Conservation (phyloP, 2,113 vertebrate genomes). For the Bubo scandiacus region DNA sequence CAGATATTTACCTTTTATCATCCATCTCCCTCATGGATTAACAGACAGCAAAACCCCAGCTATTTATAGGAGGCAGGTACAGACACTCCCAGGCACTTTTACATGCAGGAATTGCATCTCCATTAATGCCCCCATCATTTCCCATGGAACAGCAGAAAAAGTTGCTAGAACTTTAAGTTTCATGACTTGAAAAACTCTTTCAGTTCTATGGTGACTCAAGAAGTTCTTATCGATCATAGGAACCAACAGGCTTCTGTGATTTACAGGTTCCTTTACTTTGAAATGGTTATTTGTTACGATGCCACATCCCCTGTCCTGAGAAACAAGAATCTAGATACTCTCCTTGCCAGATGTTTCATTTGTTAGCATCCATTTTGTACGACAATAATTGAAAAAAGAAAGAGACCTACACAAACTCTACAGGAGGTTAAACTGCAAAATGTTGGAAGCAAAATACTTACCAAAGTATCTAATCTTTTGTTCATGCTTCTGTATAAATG, state of each 20-base stretch:
- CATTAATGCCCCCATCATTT: neutral
- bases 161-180: neutral
- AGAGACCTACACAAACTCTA: neutral
- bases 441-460: constrained; percentile 68
- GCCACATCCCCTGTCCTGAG: neutral
- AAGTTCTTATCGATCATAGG: neutral
- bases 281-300: neutral
- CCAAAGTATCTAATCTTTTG: constrained; percentile 91
- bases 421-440: constrained; percentile 19
- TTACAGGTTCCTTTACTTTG: neutral
- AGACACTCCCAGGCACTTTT: neutral
- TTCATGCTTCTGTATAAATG: constrained; percentile 87
- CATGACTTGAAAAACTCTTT: neutral
- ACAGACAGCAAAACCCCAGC: neutral
- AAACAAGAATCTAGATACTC: neutral
- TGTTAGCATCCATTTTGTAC: neutral
- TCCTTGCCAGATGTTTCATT: neutral
- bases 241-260: neutral
- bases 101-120: neutral
- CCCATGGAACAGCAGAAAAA: neutral
- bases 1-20: neutral
- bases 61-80: neutral
- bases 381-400: neutral
- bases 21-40: neutral
- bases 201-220: neutral